Evolutionary conservation across 2,113 vertebrate genomes (phyloP).

Genomic region (Cynoglossus semilaevis): DNA sequence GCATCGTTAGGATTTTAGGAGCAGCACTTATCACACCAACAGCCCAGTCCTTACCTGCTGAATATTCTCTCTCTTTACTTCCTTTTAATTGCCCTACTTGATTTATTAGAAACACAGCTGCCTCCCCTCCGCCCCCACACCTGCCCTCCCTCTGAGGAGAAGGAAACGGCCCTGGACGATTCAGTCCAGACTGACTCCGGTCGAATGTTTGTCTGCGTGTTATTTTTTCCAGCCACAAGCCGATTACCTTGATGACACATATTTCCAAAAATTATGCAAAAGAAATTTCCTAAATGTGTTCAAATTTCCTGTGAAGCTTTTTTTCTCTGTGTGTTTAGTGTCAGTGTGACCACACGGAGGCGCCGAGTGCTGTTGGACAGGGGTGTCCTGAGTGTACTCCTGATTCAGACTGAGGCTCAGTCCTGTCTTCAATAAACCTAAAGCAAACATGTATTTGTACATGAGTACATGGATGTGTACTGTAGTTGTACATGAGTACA

Average conservation of each 20-base stretch:
- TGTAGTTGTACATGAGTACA: too few species aligned
- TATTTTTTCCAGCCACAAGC: slow-evolving; percentile 10
- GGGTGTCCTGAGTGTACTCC: too few species aligned
- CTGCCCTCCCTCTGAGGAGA: slow-evolving; percentile 5
- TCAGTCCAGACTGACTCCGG: background rate
- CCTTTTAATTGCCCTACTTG: slow-evolving; percentile 22
- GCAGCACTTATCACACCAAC: slow-evolving; percentile 66
- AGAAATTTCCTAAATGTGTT: background rate
- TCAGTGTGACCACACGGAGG: slow-evolving; percentile 12
- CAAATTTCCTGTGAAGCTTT: background rate
- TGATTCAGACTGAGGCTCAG: background rate
- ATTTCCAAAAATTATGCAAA: slow-evolving; percentile 20
- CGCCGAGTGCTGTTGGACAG: background rate
- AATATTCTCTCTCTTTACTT: slow-evolving; percentile 46
- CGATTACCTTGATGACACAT: slow-evolving; percentile 5
- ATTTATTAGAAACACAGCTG: slow-evolving; percentile 36
- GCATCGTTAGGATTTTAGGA: slow-evolving; percentile 70
- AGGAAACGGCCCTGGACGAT: slow-evolving; percentile 11
- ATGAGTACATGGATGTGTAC: background rate
- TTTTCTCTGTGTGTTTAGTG: background rate
- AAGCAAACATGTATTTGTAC: background rate
- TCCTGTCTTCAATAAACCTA: background rate
- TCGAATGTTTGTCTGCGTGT: background rate
- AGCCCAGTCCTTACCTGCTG: slow-evolving; percentile 50
- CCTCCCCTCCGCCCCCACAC: slow-evolving; percentile 10